Base-by-base conservation (phyloP, 2,888 invertebrate species). In the Thymelicus acteon region DNA sequence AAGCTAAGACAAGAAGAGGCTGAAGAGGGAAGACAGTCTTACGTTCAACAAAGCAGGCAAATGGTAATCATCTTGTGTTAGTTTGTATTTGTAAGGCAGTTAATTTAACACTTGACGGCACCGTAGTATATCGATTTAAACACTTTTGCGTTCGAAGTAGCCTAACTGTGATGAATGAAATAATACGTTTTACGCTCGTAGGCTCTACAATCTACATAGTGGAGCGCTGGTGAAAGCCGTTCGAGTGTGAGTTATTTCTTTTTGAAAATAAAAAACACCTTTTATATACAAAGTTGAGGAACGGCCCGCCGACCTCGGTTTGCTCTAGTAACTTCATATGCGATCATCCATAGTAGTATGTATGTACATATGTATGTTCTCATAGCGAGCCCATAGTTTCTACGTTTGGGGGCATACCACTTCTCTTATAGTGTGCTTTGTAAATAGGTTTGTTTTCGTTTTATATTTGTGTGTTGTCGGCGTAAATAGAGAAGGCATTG, bases 401-500 rank as follows among this genome's bases (percentile, higher is more conserved):
- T 48, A 62, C 68, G 68, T 69, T 62, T n/a, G 31, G 47, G 54
- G 68, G 60, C 67, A 40, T 44, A 44, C 62, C 68, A 40, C 54
- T 68, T 60, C 19, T 24, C 54, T 54, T 68, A 58, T 37, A 60
- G 62, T 57, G 47, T 37, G 54, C 68, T 47, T 47, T 44, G 62
- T 68, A 62, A 68, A 68, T 62, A 60, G 44, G 37, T 37, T 44
- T 63, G 68, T 63, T 63, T 62, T 69, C 44, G 57, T 39, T 31
- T 57, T 57, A 31, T 49, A 49, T 63, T 63, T 63, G 39, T 49
- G 49, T 49, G 49, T 63, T 63, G 37, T 49, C 15, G 49, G 48
- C 63, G 69, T 69, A 63, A 69, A 69, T 69, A 57, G 69, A 69
- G 62, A 62, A 63, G 63, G 48, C 69, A 24, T 69, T 62, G 62